Conservation (phyloP, 2,797 vertebrate genomes). For the Pseudochaenichthys georgianus region DNA sequence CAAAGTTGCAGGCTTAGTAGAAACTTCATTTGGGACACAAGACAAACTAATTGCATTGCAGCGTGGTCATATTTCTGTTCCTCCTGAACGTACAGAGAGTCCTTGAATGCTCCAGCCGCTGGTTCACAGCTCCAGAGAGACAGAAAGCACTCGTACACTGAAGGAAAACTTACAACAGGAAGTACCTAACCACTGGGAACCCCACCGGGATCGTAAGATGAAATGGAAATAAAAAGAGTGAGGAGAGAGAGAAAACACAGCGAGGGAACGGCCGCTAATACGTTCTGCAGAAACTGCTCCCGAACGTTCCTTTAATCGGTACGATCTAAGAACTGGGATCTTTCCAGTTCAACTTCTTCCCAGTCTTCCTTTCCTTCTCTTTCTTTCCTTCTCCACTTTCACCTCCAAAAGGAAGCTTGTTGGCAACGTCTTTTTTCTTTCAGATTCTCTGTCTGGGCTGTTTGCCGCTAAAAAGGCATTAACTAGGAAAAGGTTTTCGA, state of each 20-base stretch:
- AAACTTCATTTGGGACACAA: background rate
- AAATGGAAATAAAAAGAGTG: constrained; percentile 68
- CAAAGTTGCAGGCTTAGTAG: background rate
- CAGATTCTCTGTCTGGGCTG: constrained; percentile 41
- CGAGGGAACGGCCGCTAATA: constrained; percentile 76
- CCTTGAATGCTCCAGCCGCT: constrained; percentile 45
- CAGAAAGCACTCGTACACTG: constrained; percentile 43
- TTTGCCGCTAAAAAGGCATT: no score
- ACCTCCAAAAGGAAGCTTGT: no score
- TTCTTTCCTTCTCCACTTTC: constrained; percentile 10
- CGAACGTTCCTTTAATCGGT: constrained; percentile 81
- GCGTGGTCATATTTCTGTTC: constrained; percentile 30
- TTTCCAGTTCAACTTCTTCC: constrained; percentile 64
- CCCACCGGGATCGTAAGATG: constrained; percentile 80
- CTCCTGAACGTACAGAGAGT: constrained; percentile 24
- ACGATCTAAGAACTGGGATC: constrained; percentile 71
- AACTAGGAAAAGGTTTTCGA: no score
- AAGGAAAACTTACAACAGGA: constrained; percentile 83
- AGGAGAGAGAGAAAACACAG: constrained; percentile 32
- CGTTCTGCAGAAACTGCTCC: constrained; percentile 79
- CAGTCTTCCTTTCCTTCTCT: constrained; percentile 29
- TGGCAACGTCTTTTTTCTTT: constrained; percentile 4
- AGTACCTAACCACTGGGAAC: constrained; percentile 81
- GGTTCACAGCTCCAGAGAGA: constrained; percentile 76
- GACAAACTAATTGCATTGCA: background rate